Conservation (phyloP, 2,888 invertebrate species). For the Mayetiola destructor region DNA sequence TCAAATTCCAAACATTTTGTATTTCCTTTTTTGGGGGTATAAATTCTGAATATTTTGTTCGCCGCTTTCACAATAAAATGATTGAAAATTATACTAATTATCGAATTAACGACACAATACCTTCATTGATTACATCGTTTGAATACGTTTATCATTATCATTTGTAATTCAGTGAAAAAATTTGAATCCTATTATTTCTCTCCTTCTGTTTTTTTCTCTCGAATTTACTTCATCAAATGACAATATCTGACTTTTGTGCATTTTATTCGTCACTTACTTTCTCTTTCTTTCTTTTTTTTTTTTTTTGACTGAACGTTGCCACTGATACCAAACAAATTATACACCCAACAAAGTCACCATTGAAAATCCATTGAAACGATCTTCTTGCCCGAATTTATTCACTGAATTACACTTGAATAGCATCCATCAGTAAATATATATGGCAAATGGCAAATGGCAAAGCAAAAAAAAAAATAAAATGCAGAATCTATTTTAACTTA, state of each 20-base stretch:
- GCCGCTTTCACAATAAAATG: too few species aligned
- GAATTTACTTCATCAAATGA: too few species aligned
- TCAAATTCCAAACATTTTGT: too few species aligned
- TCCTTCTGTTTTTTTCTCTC: not conserved
- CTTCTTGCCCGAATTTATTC: slow-evolving; percentile 4
- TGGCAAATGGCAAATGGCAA: too few species aligned
- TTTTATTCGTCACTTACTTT: not conserved
- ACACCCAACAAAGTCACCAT: too few species aligned
- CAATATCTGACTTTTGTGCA: not conserved
- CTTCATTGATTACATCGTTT: not conserved
- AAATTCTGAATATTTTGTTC: too few species aligned
- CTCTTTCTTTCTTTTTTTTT: not conserved
- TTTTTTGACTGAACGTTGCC: too few species aligned
- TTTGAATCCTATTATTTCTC: not conserved
- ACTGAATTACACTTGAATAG: slow-evolving; percentile 4
- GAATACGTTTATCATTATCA: slow-evolving; percentile 2
- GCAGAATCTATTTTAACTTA: too few species aligned
- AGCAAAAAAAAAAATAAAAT: too few species aligned
- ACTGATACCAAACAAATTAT: too few species aligned
- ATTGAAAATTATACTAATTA: slow-evolving; percentile 12
- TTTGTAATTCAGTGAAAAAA: not conserved
- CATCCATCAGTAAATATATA: too few species aligned
- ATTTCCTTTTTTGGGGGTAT: too few species aligned
- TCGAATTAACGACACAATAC: slow-evolving; percentile 9
- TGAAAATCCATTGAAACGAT: not conserved